Evolutionary conservation across 2,888 invertebrate species (phyloP).

Genomic region (Pristionchus arcanus): DNA sequence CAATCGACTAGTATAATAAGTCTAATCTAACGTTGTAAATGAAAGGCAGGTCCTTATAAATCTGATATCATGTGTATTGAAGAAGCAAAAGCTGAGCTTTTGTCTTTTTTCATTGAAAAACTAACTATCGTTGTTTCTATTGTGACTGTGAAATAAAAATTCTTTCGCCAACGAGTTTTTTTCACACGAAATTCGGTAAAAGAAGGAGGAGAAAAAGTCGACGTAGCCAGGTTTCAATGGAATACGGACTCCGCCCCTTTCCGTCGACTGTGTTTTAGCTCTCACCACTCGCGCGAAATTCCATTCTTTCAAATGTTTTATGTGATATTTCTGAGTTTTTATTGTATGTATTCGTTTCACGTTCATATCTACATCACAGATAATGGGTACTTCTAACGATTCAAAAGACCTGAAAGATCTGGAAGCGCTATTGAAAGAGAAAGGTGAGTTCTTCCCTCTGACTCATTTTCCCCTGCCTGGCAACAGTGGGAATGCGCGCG

Average conservation of each 20-base stretch:
- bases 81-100: constrained; percentile 22
- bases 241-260: neutral
- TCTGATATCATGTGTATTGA: constrained; percentile 29
- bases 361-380: neutral
- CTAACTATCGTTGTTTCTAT: constrained; percentile 23
- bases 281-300: neutral
- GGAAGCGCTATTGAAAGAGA: constrained; percentile 1
- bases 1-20: constrained; percentile 4
- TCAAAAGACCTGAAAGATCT: neutral
- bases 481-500: neutral
- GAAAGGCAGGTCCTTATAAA: constrained; percentile 37
- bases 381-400: neutral
- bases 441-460: constrained; percentile 15
- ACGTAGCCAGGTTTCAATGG: neutral
- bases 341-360: neutral
- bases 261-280: neutral
- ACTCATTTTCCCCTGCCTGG: neutral
- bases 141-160: constrained; percentile 3
- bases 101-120: neutral
- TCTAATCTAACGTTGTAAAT: constrained; percentile 26
- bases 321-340: neutral
- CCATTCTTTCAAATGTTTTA: neutral
- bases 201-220: neutral
- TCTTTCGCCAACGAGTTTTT: neutral
- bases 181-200: neutral